These are phyloP conservation scores for Ranitomeya imitator DNA, from an alignment of 2,113 vertebrate species.

Conservation along the genomic window DNA sequence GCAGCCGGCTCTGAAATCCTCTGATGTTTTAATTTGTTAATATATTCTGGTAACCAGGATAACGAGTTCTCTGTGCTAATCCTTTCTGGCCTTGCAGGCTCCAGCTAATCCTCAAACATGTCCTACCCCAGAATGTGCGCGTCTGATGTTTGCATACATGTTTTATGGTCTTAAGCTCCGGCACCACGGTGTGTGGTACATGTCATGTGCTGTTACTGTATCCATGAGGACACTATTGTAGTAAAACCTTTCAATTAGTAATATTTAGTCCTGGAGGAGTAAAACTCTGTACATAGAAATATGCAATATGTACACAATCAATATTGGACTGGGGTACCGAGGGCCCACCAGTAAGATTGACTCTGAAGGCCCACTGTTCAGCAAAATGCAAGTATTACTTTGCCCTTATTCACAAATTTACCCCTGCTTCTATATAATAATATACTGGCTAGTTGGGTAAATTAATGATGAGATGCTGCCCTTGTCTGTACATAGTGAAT, in stretches of 20 bases:
- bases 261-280: neutral
- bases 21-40: conserved; percentile 63
- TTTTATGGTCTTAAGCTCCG: neutral
- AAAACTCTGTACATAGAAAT: neutral
- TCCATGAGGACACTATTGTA: neutral
- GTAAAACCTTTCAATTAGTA: neutral
- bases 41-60: conserved; percentile 60
- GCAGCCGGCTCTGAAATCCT: conserved; percentile 62
- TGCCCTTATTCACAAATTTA: no score
- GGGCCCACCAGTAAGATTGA: no score
- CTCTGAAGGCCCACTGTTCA: no score
- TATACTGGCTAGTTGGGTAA: no score
- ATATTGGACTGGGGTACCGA: no score
- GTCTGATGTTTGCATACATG: conserved; percentile 51
- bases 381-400: no score
- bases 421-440: no score
- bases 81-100: conserved; percentile 64
- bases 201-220: neutral
- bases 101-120: conserved; percentile 66
- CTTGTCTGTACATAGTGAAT: no score
- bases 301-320: no score
- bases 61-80: conserved; percentile 65
- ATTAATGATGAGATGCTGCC: no score
- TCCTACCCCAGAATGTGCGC: conserved; percentile 61
- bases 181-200: neutral